Percentiles rank a stretch among this genome's conserved stretches.
phyloP scores from a whole-genome alignment of 2,113 vertebrate species.

The Pongo pygmaeus region DNA sequence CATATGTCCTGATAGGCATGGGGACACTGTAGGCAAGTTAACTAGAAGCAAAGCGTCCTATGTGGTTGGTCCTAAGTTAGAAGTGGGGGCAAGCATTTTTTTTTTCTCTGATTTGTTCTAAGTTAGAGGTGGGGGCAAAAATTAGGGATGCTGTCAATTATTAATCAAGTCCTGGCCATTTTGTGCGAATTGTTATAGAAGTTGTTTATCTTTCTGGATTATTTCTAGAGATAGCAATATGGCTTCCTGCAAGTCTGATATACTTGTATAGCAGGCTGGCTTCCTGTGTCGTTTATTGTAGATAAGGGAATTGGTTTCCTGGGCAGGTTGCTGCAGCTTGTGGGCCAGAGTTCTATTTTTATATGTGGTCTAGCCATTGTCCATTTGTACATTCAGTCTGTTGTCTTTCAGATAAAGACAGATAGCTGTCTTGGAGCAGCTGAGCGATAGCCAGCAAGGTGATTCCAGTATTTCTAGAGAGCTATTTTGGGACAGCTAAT shows the following conservation, averaged over 20 bases:
- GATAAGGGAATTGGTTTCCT: not conserved
- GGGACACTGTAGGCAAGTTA: accelerated
- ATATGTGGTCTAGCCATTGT: not conserved
- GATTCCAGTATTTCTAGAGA: not conserved
- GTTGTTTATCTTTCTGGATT: not conserved
- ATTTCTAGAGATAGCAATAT: not conserved
- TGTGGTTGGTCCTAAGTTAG: not conserved
- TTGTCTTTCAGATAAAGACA: slow-evolving; percentile 4
- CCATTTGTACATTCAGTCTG: not conserved
- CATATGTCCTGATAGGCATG: accelerated
- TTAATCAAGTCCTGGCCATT: not conserved
- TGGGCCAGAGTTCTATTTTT: not conserved
- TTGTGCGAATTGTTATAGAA: not conserved
- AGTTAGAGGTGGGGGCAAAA: not conserved
- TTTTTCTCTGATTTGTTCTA: not conserved
- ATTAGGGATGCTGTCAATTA: not conserved
- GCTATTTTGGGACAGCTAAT: not conserved
- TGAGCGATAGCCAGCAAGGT: not conserved
- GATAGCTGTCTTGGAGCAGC: not conserved
- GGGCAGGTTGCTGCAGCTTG: not conserved
- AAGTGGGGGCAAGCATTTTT: no score
- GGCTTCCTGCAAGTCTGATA: not conserved
- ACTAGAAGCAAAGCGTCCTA: not conserved
- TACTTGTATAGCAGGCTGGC: not conserved
- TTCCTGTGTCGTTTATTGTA: not conserved